Conservation (phyloP, 2,797 vertebrate genomes). For the Erethizon dorsatum region DNA sequence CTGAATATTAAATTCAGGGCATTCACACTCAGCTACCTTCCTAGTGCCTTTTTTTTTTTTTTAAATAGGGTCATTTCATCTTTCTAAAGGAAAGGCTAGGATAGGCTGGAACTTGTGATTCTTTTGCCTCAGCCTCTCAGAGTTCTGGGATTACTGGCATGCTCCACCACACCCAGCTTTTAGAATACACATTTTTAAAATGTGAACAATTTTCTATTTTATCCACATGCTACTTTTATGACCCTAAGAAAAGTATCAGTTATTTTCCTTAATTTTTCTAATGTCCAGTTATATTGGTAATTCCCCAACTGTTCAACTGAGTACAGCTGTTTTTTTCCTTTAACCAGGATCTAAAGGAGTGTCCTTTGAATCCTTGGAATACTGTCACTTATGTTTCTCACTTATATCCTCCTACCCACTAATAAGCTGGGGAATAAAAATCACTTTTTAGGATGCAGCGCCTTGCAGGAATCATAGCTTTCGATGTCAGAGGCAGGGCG, state of each 20-base stretch:
- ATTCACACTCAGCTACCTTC: too few species aligned
- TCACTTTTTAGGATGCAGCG: background rate
- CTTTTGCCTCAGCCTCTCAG: too few species aligned
- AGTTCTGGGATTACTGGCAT: background rate
- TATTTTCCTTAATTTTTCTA: conserved; percentile 15
- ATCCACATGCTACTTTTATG: background rate
- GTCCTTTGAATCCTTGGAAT: too few species aligned
- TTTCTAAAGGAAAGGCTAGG: too few species aligned
- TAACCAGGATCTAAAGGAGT: background rate
- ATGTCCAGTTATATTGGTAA: background rate
- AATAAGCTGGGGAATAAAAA: background rate
- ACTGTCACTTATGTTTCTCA: background rate
- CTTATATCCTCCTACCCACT: background rate
- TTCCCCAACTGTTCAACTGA: background rate
- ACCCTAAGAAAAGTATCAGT: background rate
- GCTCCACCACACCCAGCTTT: background rate
- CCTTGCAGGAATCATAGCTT: conserved; percentile 31
- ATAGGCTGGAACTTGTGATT: too few species aligned
- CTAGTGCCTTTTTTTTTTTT: background rate
- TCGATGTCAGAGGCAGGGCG: accelerated
- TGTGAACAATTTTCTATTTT: background rate
- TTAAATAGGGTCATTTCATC: too few species aligned
- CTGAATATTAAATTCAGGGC: background rate
- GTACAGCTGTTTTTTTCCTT: background rate
- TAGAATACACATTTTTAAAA: background rate